These are phyloP conservation scores for Artibeus jamaicensis DNA, from an alignment of 2,797 vertebrate genomes.

Conservation along the genomic window DNA sequence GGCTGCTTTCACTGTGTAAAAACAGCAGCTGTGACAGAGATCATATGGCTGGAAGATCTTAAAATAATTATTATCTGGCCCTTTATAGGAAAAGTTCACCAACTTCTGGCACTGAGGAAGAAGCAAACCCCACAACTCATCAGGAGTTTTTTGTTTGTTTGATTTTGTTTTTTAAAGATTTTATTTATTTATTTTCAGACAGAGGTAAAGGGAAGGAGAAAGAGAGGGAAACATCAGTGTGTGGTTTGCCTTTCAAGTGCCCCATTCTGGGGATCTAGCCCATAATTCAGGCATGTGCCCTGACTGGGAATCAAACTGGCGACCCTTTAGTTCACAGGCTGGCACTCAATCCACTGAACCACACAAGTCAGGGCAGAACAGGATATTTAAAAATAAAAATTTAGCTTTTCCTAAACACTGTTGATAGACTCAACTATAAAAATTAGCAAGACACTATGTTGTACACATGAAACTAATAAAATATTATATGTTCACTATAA, in stretches of 20 bases:
- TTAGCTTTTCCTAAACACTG: not conserved
- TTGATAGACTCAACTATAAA: not conserved
- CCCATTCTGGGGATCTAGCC: too few species aligned
- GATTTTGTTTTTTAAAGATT: too few species aligned
- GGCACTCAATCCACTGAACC: too few species aligned
- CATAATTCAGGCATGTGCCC: too few species aligned
- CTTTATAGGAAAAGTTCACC: not conserved
- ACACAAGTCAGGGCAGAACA: not conserved
- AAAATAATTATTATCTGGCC: not conserved
- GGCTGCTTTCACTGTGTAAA: not conserved
- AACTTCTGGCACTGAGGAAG: not conserved
- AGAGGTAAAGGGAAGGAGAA: too few species aligned
- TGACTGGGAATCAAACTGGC: too few species aligned
- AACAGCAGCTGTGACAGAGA: not conserved
- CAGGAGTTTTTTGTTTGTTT: not conserved
- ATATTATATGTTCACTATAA: not conserved
- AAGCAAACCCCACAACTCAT: not conserved
- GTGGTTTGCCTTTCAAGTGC: too few species aligned
- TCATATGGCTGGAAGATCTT: not conserved
- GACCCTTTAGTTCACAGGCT: too few species aligned
- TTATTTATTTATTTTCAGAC: too few species aligned
- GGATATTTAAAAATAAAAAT: conserved; percentile 17
- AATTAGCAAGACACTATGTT: not conserved
- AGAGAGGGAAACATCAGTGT: too few species aligned
- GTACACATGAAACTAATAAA: not conserved